Percentiles rank a stretch among this genome's conserved stretches.
Evolutionary conservation across 2,888 invertebrate species (phyloP).

Genomic region (Tachina grossa): DNA sequence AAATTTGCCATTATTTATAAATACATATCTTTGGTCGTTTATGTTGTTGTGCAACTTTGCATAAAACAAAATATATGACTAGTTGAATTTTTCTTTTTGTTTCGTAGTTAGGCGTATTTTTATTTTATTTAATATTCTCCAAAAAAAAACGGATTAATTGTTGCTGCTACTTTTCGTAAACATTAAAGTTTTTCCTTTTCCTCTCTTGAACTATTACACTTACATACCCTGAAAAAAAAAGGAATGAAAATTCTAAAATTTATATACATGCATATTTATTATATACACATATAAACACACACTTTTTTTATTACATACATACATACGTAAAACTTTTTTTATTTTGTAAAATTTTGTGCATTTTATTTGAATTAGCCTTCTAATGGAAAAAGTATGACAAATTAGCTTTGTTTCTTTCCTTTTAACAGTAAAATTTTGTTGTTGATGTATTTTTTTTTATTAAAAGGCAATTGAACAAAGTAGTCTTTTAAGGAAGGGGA

Average conservation of each 20-base stretch:
- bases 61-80: conserved; percentile 10
- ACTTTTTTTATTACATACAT: conserved; percentile 20
- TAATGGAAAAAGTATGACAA: conserved; percentile 55
- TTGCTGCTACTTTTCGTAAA: conserved; percentile 72
- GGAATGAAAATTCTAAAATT: conserved; percentile 18
- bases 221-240: conserved; percentile 11
- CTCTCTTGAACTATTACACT: conserved; percentile 41
- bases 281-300: conserved; percentile 17
- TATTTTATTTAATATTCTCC: conserved; percentile 29
- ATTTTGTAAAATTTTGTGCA: conserved; percentile 70
- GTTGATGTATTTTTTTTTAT: conserved; percentile 24
- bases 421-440: conserved; percentile 46
- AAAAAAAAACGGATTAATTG: conserved; percentile 68
- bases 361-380: conserved; percentile 70
- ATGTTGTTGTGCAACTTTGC: conserved; percentile 3
- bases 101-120: conserved; percentile 50
- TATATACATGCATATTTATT: conserved; percentile 19
- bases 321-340: conserved; percentile 18
- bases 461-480: conserved; percentile 1
- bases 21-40: conserved; percentile 4
- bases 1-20: background rate
- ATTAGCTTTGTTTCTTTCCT: conserved; percentile 68
- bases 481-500: conserved; percentile 4
- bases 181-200: conserved; percentile 26
- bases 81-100: conserved; percentile 7